Evolutionary conservation across 2,797 vertebrate species (phyloP).

Genomic region (Pangasius djambal): DNA sequence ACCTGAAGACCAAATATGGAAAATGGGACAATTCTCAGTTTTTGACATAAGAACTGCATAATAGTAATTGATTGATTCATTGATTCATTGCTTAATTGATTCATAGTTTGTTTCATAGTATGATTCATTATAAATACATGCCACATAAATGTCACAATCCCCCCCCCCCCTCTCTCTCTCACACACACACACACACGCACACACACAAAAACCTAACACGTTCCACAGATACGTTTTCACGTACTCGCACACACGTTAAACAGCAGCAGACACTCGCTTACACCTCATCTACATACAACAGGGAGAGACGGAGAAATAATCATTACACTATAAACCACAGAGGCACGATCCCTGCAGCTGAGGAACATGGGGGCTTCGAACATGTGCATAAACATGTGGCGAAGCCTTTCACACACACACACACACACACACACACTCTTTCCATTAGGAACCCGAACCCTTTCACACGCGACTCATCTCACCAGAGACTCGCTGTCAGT

Average conservation of each 20-base stretch:
- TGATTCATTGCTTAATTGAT: neutral
- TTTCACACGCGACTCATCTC: constrained; percentile 43
- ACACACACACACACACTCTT: constrained; percentile 30
- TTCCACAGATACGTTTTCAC: neutral
- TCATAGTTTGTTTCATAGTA: neutral
- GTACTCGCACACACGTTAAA: neutral
- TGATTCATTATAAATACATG: neutral
- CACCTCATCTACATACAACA: neutral
- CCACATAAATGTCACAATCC: neutral
- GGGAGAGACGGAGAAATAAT: neutral
- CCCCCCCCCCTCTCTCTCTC: too few species aligned
- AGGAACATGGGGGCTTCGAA: neutral
- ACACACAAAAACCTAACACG: neutral
- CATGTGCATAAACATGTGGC: constrained; percentile 24
- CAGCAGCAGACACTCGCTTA: neutral
- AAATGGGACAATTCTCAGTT: neutral
- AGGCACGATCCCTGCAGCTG: constrained; percentile 16
- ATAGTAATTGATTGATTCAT: neutral
- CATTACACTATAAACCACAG: neutral
- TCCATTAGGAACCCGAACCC: constrained; percentile 36
- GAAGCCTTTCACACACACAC: constrained; percentile 22
- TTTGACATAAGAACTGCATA: neutral
- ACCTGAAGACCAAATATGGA: neutral
- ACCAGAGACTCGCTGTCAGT: constrained; percentile 14
- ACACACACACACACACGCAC: neutral